Evolutionary conservation across 2,797 vertebrate species (phyloP).

Genomic region (Ammospiza maritima): DNA sequence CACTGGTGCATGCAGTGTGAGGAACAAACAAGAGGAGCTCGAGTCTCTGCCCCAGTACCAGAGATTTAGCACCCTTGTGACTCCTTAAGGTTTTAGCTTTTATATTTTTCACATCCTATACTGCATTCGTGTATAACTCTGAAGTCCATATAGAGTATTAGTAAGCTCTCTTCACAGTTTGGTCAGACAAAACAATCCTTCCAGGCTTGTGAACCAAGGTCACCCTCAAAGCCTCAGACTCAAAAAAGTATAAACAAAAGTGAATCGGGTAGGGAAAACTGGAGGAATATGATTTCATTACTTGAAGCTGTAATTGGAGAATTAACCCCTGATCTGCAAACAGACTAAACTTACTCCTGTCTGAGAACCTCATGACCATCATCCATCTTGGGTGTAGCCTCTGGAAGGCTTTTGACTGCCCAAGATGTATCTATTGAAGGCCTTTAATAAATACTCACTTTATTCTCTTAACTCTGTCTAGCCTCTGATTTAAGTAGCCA

Average conservation of each 20-base stretch:
- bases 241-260: not conserved
- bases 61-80: too few species aligned
- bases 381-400: not conserved
- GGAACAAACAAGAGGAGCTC: too few species aligned
- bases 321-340: not conserved
- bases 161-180: not conserved
- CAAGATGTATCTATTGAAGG: not conserved
- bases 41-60: too few species aligned
- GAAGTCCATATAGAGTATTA: not conserved
- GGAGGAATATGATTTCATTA: too few species aligned
- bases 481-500: not conserved
- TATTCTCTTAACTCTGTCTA: not conserved
- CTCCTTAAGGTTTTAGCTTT: not conserved
- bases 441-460: not conserved
- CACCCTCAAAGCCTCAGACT: not conserved
- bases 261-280: rapidly evolving
- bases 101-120: not conserved
- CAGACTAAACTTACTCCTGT: not conserved
- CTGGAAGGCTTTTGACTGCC: not conserved
- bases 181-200: not conserved
- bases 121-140: not conserved
- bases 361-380: not conserved
- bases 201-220: not conserved
- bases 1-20: too few species aligned
- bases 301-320: not conserved